Conservation (phyloP, 1,140 invertebrate genomes). For the Pseudachorutes palmiensis region DNA sequence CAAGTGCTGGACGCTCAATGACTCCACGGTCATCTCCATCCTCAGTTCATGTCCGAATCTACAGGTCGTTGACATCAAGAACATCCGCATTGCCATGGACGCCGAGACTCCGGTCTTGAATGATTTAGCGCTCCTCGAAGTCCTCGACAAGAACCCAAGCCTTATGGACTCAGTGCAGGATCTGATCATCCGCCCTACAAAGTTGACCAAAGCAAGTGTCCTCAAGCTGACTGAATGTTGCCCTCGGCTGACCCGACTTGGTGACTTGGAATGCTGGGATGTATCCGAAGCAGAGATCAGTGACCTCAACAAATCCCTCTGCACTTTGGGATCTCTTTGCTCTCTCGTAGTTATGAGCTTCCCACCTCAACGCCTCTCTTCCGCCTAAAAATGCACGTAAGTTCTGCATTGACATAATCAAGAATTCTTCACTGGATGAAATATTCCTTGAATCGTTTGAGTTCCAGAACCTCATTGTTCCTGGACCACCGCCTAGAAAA, state of each 20-base stretch:
- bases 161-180: not conserved
- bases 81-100: not conserved
- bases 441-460: too few species aligned
- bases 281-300: not conserved
- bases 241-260: not conserved
- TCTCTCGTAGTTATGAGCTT: not conserved
- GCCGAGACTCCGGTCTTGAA: not conserved
- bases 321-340: not conserved
- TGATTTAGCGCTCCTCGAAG: not conserved
- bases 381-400: not conserved
- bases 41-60: not conserved
- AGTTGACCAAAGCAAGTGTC: not conserved
- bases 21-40: not conserved
- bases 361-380: not conserved
- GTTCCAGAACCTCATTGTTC: too few species aligned
- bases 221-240: not conserved
- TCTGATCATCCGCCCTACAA: not conserved
- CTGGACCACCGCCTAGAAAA: too few species aligned
- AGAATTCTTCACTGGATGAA: too few species aligned
- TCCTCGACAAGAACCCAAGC: not conserved
- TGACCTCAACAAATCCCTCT: not conserved
- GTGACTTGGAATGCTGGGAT: not conserved
- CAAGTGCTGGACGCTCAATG: not conserved
- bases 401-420: too few species aligned
- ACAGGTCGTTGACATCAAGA: not conserved